phyloP scores from a whole-genome alignment of 2,888 invertebrate genomes.

The Drosophila dives region DNA sequence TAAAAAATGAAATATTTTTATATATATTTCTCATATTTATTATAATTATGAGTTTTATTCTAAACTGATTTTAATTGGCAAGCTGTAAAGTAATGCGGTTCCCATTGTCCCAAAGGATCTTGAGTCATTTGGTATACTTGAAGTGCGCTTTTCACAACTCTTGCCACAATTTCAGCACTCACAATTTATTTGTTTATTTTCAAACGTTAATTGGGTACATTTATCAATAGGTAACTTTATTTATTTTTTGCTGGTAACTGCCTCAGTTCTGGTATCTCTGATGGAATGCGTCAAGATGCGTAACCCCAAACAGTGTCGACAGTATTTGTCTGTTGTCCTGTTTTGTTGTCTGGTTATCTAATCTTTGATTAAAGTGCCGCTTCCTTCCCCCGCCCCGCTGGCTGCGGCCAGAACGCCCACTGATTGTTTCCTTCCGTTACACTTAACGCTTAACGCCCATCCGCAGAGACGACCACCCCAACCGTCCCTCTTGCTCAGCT shows the following conservation, averaged over 20 bases:
- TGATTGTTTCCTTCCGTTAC: slow-evolving; percentile 67
- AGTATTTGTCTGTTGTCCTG: slow-evolving; percentile 19
- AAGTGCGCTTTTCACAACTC: background rate
- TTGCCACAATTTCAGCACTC: background rate
- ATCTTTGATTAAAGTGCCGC: slow-evolving; percentile 82
- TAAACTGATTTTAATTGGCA: background rate
- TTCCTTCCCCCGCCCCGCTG: slow-evolving; percentile 22
- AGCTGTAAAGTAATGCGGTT: background rate
- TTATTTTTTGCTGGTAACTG: too few relatives aligned
- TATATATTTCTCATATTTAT: background rate
- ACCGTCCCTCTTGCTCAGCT: background rate
- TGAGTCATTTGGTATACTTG: background rate
- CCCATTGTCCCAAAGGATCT: background rate
- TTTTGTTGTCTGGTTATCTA: slow-evolving; percentile 47
- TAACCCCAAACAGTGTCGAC: slow-evolving; percentile 74
- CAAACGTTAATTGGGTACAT: slow-evolving; percentile 31
- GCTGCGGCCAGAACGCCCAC: slow-evolving; percentile 58
- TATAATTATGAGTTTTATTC: too few relatives aligned
- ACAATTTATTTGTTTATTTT: background rate
- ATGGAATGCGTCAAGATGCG: slow-evolving; percentile 52
- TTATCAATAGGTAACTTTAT: background rate
- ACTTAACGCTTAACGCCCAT: slow-evolving; percentile 26
- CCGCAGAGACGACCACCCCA: slow-evolving; percentile 1
- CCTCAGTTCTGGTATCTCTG: background rate
- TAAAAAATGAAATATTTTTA: background rate